A percentile compares a stretch with the other conserved stretches of the same genome.
phyloP scores from a whole-genome alignment of 1,140 invertebrate species.

The Phocides pigmalion region DNA sequence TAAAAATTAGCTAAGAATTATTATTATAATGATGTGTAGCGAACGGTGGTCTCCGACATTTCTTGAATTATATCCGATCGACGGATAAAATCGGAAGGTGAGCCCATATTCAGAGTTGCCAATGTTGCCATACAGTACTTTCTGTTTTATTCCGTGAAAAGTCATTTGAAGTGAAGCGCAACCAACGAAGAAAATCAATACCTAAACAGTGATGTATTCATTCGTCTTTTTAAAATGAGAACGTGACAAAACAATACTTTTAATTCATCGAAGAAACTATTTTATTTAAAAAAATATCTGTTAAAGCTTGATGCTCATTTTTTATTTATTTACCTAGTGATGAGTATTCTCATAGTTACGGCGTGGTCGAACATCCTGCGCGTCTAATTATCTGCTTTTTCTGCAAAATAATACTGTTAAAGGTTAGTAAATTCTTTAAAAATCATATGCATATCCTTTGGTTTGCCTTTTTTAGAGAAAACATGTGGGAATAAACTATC shows the following conservation, averaged over 20 bases:
- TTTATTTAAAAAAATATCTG: slow-evolving; percentile 78
- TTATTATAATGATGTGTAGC: too few species aligned
- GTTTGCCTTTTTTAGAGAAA: slow-evolving; percentile 25
- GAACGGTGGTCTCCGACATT: too few species aligned
- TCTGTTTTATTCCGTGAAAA: slow-evolving; percentile 16
- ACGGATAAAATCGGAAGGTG: too few species aligned
- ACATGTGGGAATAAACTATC: slow-evolving; percentile 59
- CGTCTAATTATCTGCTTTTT: slow-evolving; percentile 67
- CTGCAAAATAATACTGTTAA: slow-evolving; percentile 73
- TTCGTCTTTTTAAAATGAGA: slow-evolving; percentile 82
- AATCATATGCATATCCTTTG: slow-evolving; percentile 36
- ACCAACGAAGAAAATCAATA: slow-evolving; percentile 80
- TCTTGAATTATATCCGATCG: too few species aligned
- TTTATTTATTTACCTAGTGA: slow-evolving; percentile 84
- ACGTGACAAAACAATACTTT: slow-evolving; percentile 80
- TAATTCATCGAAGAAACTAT: slow-evolving; percentile 77
- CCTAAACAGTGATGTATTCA: slow-evolving; percentile 73
- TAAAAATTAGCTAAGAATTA: too few species aligned
- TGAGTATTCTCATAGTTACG: slow-evolving; percentile 81
- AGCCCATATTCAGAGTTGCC: slow-evolving; percentile 2
- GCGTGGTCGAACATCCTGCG: slow-evolving; percentile 80
- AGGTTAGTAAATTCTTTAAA: slow-evolving; percentile 67
- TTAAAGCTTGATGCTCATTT: slow-evolving; percentile 81
- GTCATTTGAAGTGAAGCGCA: slow-evolving; percentile 46
- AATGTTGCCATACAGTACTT: slow-evolving; percentile 23